Conservation (phyloP, 2,888 invertebrate species). For the Cecidostiba fungosa region DNA sequence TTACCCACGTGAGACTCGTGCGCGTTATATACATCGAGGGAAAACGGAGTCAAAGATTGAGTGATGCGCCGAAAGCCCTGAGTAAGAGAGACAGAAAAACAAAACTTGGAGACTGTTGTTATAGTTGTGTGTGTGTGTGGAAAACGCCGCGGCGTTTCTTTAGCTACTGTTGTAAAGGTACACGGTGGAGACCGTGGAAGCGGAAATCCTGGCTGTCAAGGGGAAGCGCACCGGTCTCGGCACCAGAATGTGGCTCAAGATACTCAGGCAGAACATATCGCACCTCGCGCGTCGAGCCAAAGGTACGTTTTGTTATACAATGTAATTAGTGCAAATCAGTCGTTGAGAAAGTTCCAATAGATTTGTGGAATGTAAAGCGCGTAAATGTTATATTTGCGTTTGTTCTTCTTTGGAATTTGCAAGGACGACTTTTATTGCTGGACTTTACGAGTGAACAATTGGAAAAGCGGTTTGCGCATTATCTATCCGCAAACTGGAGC, state of each 20-base stretch:
- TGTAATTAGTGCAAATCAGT: no score
- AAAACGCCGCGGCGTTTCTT: not conserved
- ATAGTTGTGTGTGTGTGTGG: not conserved
- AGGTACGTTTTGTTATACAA: slow-evolving; percentile 69
- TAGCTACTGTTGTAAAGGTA: not conserved
- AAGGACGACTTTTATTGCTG: not conserved
- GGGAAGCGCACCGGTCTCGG: slow-evolving; percentile 64
- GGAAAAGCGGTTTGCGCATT: slow-evolving; percentile 10
- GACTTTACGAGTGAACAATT: not conserved
- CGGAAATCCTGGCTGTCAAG: slow-evolving; percentile 67
- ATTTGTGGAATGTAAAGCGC: no score
- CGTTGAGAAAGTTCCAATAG: no score
- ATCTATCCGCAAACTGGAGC: slow-evolving; percentile 21
- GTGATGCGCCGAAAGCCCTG: not conserved
- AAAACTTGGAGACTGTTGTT: not conserved
- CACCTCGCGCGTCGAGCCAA: slow-evolving; percentile 76
- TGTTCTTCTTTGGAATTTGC: not conserved
- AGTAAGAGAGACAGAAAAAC: not conserved
- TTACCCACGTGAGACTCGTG: not conserved
- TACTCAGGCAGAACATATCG: slow-evolving; percentile 76
- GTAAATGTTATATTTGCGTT: no score
- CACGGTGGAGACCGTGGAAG: slow-evolving; percentile 52
- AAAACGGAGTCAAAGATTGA: not conserved
- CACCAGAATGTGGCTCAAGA: slow-evolving; percentile 77
- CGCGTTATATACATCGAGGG: no score